Evolutionary conservation across 2,797 vertebrate genomes (phyloP).

Genomic region (Jordanella pulchra): DNA sequence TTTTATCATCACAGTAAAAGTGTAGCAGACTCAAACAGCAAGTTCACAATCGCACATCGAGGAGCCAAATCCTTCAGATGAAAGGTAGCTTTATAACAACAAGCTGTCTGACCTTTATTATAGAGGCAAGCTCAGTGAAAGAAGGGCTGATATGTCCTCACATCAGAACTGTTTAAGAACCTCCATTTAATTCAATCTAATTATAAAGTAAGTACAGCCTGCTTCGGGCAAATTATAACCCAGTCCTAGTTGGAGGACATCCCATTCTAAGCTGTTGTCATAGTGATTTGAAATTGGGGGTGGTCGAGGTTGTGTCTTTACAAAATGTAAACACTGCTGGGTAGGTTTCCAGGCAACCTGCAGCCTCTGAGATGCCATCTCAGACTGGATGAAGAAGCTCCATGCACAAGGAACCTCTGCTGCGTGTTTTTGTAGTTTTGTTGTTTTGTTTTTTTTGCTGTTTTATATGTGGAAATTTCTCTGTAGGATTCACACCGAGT

Average conservation of each 20-base stretch:
- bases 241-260: neutral
- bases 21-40: no score
- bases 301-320: conserved; percentile 29
- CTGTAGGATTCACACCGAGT: neutral
- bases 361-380: conserved; percentile 30
- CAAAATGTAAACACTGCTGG: conserved; percentile 59
- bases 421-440: neutral
- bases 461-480: neutral
- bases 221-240: neutral
- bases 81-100: neutral
- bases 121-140: neutral
- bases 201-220: neutral
- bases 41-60: neutral
- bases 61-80: neutral
- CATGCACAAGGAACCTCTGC: conserved; percentile 11
- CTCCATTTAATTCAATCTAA: neutral
- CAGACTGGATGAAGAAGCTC: neutral
- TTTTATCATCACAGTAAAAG: no score
- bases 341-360: conserved; percentile 70
- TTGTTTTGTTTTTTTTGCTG: no score
- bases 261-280: conserved; percentile 14
- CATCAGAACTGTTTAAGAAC: neutral
- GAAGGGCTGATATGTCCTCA: neutral
- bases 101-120: neutral
- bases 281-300: conserved; percentile 16